Evolutionary conservation across 2,113 vertebrate species (phyloP).

Genomic region (Butastur rufipennis): DNA sequence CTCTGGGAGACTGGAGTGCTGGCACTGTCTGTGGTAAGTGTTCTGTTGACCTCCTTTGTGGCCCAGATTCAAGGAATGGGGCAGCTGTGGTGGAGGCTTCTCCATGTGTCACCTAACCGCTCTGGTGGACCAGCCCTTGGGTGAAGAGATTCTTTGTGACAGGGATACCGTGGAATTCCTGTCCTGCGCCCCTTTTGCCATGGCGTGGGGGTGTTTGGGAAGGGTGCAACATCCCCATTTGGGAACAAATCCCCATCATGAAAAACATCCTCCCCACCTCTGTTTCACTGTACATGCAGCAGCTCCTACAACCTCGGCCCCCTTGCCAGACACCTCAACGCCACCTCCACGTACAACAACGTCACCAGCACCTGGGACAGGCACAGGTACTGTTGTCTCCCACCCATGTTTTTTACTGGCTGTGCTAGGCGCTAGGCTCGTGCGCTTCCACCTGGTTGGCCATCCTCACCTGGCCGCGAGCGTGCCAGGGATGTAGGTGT

Average conservation of each 20-base stretch:
- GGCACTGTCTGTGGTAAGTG: slow-evolving; percentile 78
- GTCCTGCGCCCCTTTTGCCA: not conserved
- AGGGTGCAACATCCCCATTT: not conserved
- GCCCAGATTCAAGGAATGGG: not conserved
- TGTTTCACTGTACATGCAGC: not conserved
- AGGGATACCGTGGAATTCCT: not conserved
- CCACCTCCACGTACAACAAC: not conserved
- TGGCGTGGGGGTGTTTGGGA: not conserved
- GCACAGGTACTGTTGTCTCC: not conserved
- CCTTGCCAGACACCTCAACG: not conserved
- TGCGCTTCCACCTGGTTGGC: not conserved
- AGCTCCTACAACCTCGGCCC: not conserved
- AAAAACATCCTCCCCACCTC: not conserved
- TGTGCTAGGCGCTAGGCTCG: not conserved
- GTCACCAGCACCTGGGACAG: not conserved
- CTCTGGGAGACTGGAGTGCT: slow-evolving; percentile 75
- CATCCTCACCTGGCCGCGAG: too few relatives aligned
- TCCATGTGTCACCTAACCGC: accelerated
- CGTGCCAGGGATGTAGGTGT: not conserved
- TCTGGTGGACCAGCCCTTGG: too few relatives aligned
- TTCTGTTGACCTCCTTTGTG: not conserved
- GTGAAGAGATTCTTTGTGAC: not conserved
- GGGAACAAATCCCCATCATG: not conserved
- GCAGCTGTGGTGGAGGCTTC: not conserved
- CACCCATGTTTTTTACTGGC: not conserved